Conservation (phyloP, 2,113 vertebrate genomes). For the Hippocampus mohnikei region DNA sequence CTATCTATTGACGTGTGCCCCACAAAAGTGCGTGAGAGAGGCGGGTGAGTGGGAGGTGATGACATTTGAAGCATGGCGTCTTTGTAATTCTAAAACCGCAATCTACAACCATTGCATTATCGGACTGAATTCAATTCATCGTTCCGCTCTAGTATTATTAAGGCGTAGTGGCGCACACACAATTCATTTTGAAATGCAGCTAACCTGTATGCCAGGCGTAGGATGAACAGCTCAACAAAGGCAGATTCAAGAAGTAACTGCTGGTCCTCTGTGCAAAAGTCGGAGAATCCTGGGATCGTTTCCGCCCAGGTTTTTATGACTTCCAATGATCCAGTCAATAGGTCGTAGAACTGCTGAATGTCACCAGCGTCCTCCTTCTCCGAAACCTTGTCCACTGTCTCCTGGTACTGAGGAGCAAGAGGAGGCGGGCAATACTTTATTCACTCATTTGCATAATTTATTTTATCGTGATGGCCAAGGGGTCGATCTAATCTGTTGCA, state of each 20-base stretch:
- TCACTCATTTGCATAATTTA: background rate
- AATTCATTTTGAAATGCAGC: background rate
- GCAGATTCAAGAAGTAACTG: conserved; percentile 87
- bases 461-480: no score
- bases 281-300: conserved; percentile 82
- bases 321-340: conserved; percentile 83
- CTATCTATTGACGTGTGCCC: no score
- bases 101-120: no score
- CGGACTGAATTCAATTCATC: no score
- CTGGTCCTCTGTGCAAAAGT: conserved; percentile 83
- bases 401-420: conserved; percentile 77
- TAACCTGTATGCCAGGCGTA: conserved; percentile 89
- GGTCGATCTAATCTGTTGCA: no score
- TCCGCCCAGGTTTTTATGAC: conserved; percentile 88
- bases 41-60: no score
- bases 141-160: background rate
- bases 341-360: conserved; percentile 89
- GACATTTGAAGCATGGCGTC: no score
- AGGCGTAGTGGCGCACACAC: background rate
- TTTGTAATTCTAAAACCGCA: no score
- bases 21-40: no score
- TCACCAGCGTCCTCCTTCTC: conserved; percentile 85
- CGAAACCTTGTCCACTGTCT: conserved; percentile 70
- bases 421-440: background rate
- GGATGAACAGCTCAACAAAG: conserved; percentile 91